A percentile compares a stretch with the other conserved stretches of the same genome.
Evolutionary conservation across 2,888 invertebrate genomes (phyloP).

Genomic region (Allophyes oxyacanthae): DNA sequence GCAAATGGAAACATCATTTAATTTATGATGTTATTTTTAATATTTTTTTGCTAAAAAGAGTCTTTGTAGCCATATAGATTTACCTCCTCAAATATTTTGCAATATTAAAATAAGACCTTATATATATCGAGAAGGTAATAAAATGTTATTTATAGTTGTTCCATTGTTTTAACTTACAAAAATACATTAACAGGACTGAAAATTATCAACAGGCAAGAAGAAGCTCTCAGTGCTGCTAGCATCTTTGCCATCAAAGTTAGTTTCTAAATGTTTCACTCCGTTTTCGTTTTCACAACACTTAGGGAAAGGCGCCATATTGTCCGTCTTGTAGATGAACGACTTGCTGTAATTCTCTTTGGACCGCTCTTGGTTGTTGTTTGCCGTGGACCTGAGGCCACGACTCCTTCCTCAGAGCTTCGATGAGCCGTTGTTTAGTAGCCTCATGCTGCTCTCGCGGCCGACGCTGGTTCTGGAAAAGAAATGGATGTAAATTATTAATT

Average conservation of each 20-base stretch:
- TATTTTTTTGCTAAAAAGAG: no score
- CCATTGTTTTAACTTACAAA: constrained; percentile 8
- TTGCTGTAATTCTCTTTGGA: constrained; percentile 80
- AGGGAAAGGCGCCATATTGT: constrained; percentile 77
- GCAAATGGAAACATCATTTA: no score
- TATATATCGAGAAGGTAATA: no score
- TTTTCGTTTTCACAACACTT: constrained; percentile 82
- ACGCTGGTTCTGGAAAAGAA: constrained; percentile 74
- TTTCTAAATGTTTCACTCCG: constrained; percentile 61
- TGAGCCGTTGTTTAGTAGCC: constrained; percentile 81
- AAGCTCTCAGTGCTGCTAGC: constrained; percentile 77
- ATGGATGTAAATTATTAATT: not conserved
- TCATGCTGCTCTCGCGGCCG: constrained; percentile 83
- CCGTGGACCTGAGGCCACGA: constrained; percentile 66
- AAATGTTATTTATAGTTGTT: no score
- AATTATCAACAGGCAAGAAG: constrained; percentile 70
- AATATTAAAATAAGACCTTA: no score
- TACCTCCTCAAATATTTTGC: no score
- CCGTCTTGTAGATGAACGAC: constrained; percentile 67
- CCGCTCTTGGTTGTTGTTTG: constrained; percentile 76
- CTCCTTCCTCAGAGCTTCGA: constrained; percentile 84
- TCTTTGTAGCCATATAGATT: no score
- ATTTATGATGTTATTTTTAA: no score
- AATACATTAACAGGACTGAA: constrained; percentile 44
- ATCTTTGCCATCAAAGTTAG: constrained; percentile 67